phyloP scores from a whole-genome alignment of 2,888 invertebrate species.

The Nemapogon koenigi region DNA sequence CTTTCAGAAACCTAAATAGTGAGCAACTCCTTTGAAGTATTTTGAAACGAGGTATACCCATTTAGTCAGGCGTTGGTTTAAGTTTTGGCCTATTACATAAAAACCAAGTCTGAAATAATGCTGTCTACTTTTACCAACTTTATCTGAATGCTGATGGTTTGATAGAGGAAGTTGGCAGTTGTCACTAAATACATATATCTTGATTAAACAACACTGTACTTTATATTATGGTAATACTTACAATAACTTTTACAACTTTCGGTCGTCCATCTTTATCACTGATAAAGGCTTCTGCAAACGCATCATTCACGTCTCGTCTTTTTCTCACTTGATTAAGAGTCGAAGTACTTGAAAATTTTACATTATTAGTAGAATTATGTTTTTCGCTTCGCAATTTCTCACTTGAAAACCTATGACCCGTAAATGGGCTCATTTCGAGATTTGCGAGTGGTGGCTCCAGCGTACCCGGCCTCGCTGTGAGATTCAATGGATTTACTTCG shows the following conservation, averaged over 20 bases:
- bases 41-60: too few relatives aligned
- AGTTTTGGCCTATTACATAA: too few relatives aligned
- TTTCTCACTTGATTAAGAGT: conserved; percentile 55
- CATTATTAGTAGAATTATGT: conserved; percentile 17
- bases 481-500: conserved; percentile 71
- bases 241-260: conserved; percentile 78
- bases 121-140: too few relatives aligned
- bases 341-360: conserved; percentile 26
- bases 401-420: conserved; percentile 12
- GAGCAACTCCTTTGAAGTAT: too few relatives aligned
- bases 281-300: conserved; percentile 73
- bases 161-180: too few relatives aligned
- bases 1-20: too few relatives aligned
- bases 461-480: conserved; percentile 48
- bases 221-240: conserved; percentile 29
- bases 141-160: too few relatives aligned
- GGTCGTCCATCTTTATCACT: conserved; percentile 74
- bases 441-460: conserved; percentile 56
- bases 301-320: conserved; percentile 72
- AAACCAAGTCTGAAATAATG: too few relatives aligned
- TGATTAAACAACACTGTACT: too few relatives aligned
- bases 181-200: too few relatives aligned
- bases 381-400: conserved; percentile 18
- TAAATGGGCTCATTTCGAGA: conserved; percentile 48
- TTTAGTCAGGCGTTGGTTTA: too few relatives aligned